phyloP scores from a whole-genome alignment of 1,140 invertebrate species.

The Chrysomallon squamiferum region DNA sequence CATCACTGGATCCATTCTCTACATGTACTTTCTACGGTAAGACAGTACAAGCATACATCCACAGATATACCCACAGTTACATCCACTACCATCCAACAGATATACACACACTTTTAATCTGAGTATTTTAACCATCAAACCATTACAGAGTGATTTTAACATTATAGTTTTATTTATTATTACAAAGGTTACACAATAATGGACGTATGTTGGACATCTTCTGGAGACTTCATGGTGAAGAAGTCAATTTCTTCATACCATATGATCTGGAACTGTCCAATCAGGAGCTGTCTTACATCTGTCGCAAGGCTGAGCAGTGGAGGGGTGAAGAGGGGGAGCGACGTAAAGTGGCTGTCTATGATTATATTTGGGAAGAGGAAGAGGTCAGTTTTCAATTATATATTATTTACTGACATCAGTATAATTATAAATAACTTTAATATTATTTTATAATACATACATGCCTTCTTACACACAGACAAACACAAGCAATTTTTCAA shows the following conservation, averaged over 20 bases:
- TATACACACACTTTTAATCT: too few species aligned
- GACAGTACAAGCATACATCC: neutral
- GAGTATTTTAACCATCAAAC: too few species aligned
- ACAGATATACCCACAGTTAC: too few species aligned
- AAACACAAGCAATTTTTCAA: neutral
- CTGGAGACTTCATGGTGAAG: slow-evolving; percentile 57
- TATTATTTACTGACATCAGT: neutral
- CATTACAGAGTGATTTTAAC: too few species aligned
- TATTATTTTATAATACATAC: neutral
- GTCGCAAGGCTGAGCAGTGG: slow-evolving; percentile 55
- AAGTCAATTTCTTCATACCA: slow-evolving; percentile 57
- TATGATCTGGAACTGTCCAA: slow-evolving; percentile 60
- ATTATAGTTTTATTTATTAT: too few species aligned
- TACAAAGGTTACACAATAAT: slow-evolving; percentile 58
- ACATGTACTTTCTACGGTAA: slow-evolving; percentile 63
- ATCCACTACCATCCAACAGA: too few species aligned
- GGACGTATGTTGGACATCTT: slow-evolving; percentile 59
- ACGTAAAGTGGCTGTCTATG: slow-evolving; percentile 56
- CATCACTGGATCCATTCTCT: slow-evolving; percentile 48
- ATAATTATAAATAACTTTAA: neutral
- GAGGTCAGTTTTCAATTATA: slow-evolving; percentile 39
- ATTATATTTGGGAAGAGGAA: slow-evolving; percentile 61
- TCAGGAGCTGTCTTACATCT: slow-evolving; percentile 54
- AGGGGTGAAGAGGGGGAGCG: slow-evolving; percentile 59
- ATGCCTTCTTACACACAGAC: neutral